Percentiles rank a stretch among this genome's conserved stretches.
phyloP scores from a whole-genome alignment of 2,888 invertebrate species.

The Drosophila aldrichi region DNA sequence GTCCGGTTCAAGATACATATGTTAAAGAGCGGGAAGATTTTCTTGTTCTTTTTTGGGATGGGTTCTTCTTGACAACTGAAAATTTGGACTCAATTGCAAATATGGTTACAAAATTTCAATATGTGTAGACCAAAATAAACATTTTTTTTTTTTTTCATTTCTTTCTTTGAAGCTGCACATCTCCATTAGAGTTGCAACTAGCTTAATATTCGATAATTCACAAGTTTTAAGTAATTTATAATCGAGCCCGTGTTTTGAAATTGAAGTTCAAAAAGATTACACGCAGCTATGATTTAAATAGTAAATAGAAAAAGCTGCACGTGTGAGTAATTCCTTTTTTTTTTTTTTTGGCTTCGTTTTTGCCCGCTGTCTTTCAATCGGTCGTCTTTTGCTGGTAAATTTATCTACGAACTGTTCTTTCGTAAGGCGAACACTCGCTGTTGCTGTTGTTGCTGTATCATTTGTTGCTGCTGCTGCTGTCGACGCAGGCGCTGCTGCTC shows the following conservation, averaged over 20 bases:
- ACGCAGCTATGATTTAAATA: slow-evolving; percentile 4
- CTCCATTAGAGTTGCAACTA: slow-evolving; percentile 3
- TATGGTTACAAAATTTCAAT: slow-evolving; percentile 15
- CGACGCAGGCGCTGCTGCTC: slow-evolving; percentile 23
- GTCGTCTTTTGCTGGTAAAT: neutral
- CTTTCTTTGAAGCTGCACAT: neutral
- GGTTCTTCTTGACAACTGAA: slow-evolving; percentile 4
- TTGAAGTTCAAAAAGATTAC: slow-evolving; percentile 3
- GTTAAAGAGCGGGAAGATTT: neutral
- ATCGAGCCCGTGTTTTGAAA: slow-evolving; percentile 4
- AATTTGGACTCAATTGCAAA: slow-evolving; percentile 18
- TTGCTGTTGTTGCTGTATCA: slow-evolving; percentile 16
- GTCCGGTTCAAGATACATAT: neutral
- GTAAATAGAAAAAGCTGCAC: slow-evolving; percentile 4
- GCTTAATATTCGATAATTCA: slow-evolving; percentile 9
- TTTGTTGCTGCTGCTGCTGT: slow-evolving; percentile 19
- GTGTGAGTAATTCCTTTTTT: slow-evolving; percentile 1
- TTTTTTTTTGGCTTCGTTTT: neutral
- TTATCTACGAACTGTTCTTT: slow-evolving; percentile 43
- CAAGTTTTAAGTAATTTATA: slow-evolving; percentile 5
- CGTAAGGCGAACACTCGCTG: slow-evolving; percentile 34
- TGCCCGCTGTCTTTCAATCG: neutral
- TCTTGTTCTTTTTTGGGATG: neutral
- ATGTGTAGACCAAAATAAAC: slow-evolving; percentile 5
- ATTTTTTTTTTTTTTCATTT: slow-evolving; percentile 3